These are phyloP conservation scores for Todiramphus chloris DNA, from an alignment of 2,113 vertebrate species.

Conservation along the genomic window DNA sequence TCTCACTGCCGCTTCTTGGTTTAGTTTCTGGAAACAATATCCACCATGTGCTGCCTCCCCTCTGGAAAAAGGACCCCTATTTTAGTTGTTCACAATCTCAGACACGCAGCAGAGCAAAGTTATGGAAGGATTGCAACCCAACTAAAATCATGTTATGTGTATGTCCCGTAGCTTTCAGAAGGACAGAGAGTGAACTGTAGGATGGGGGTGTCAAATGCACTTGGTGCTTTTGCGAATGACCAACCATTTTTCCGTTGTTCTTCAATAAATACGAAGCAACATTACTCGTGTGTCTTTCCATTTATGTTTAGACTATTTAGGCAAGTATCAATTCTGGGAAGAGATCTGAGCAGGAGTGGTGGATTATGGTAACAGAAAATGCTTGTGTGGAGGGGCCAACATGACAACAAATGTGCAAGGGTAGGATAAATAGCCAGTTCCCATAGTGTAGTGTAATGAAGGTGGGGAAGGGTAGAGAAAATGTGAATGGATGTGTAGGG, in stretches of 20 bases:
- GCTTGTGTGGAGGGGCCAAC: neutral
- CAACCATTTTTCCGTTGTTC: neutral
- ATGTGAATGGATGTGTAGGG: neutral
- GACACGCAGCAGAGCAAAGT: neutral
- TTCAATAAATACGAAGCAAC: neutral
- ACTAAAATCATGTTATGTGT: neutral
- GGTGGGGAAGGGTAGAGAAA: neutral
- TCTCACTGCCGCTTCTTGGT: neutral
- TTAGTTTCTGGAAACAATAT: neutral
- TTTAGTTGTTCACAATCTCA: neutral
- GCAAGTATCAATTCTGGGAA: neutral
- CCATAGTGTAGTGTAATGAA: neutral
- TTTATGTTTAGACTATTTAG: neutral
- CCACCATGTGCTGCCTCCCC: neutral
- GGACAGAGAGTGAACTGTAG: neutral
- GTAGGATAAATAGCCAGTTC: neutral
- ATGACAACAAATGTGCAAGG: neutral
- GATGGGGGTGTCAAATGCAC: neutral
- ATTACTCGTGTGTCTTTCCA: neutral
- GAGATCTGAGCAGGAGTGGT: neutral
- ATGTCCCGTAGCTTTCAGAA: neutral
- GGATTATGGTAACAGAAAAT: neutral
- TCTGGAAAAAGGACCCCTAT: neutral
- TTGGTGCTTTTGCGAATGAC: neutral
- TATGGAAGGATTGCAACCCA: neutral